Evolutionary conservation across 2,888 invertebrate genomes (phyloP), one percentile per base, ranked within the genome.

Genomic region (Melinaea menophilus): DNA sequence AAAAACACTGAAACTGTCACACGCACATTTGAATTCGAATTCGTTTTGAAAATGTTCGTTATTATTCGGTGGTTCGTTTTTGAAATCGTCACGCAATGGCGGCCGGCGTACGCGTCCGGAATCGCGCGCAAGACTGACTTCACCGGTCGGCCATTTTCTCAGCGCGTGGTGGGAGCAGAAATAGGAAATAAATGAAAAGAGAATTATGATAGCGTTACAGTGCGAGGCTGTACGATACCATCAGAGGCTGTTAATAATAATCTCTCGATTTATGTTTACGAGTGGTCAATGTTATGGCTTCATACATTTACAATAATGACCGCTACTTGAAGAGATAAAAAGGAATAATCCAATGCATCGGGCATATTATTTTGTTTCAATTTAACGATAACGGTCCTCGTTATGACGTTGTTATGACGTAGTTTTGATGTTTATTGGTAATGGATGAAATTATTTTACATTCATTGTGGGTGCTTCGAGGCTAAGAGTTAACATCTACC

Each of bases 121-220:
- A 76, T 78, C 84, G 82, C 82, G 83, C 86, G 81, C 83, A 78
- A 75, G 81, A 87, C 87, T 88, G 85, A 79, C 79, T 79, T 69
- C 61, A 58, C 65, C 59, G 62, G 75, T 71, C 84, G 79, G 86
- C 86, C 87, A 85, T 87, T 86, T 88, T 85, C 85, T 81, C 72
- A 64, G 72, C 71, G 73, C 75, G 78, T 81, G 83, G 87, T 80
- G 86, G 88, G 85, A 82, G 82, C 75, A 78, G 77, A 80, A 83
- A 81, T 81, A 80, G 85, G 84, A 85, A 84, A 85, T 82, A 83
- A 82, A 81, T 75, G 75, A 77, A 79, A 80, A 82, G 84, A 77
- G 77, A 79, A 82, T 66, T 68, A 60, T 59, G 65, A 61, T 71
- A 55, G 51, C 47, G 56, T 48, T 55, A 37, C 57, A 64, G 37